Percentiles rank a stretch among this genome's conserved stretches.
Conservation (phyloP, 2,113 vertebrate species). For the Phocoena phocoena region DNA sequence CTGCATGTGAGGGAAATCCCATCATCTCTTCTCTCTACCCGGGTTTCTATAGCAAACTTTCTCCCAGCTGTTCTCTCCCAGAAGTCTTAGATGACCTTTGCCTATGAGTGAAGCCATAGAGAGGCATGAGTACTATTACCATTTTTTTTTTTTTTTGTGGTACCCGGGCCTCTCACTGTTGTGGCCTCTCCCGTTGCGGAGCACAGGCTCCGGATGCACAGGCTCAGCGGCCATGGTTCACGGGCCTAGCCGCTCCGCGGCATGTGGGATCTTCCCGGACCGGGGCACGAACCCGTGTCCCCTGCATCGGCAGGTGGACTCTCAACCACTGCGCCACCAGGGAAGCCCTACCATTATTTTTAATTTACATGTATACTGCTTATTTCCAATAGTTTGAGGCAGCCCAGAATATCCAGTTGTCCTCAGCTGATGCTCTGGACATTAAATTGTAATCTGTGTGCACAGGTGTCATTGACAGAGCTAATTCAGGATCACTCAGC, state of each 20-base stretch:
- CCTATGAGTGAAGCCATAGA: neutral
- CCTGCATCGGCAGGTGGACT: no score
- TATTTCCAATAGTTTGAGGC: neutral
- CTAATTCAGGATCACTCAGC: neutral
- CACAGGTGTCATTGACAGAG: neutral
- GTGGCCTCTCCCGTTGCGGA: no score
- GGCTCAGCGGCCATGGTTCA: no score
- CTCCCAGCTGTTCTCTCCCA: neutral
- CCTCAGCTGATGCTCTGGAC: neutral
- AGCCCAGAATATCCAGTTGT: neutral
- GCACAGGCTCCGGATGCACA: no score
- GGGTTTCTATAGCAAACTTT: neutral
- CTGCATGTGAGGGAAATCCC: neutral
- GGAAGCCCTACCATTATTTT: neutral
- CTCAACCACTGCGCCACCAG: no score
- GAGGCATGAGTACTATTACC: neutral
- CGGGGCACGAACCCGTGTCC: no score
- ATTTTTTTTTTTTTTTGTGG: neutral
- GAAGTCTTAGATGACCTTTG: neutral
- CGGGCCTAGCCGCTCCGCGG: no score
- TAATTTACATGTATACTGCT: neutral
- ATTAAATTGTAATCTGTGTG: neutral
- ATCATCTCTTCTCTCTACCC: neutral
- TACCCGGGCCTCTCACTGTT: no score
- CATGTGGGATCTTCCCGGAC: no score